Evolutionary conservation across 2,888 invertebrate genomes (phyloP).

Genomic region (Nasonovia ribisnigri): DNA sequence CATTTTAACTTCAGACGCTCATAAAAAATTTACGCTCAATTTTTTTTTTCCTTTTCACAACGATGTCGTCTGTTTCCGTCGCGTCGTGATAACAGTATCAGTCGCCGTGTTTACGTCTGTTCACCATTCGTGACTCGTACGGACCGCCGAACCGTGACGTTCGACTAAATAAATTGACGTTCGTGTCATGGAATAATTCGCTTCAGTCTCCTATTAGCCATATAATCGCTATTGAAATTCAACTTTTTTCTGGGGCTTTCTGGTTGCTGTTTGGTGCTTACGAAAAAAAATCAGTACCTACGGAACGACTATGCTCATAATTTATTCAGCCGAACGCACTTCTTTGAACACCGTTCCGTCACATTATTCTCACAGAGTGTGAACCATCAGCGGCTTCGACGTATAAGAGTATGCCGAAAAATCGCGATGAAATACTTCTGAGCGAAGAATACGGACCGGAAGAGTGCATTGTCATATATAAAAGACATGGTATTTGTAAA

Average conservation of each 20-base stretch:
- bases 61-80: no score
- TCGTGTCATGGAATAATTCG: neutral
- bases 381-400: neutral
- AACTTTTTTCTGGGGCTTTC: neutral
- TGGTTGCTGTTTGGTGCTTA: neutral
- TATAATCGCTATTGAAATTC: neutral
- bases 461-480: constrained; percentile 48
- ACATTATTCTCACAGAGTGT: neutral
- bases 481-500: constrained; percentile 47
- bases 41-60: no score
- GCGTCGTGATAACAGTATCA: no score
- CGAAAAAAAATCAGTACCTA: neutral
- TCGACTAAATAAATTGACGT: neutral
- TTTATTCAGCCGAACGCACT: neutral
- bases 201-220: no score
- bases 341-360: neutral
- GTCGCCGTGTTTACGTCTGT: no score
- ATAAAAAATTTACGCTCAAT: no score
- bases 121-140: neutral
- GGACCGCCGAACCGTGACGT: neutral
- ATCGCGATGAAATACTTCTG: constrained; percentile 40
- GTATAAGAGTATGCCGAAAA: constrained; percentile 15
- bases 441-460: constrained; percentile 55
- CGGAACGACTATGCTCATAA: neutral
- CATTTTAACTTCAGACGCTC: no score